phyloP scores from a whole-genome alignment of 2,888 invertebrate genomes.

The Aethes cnicana region DNA sequence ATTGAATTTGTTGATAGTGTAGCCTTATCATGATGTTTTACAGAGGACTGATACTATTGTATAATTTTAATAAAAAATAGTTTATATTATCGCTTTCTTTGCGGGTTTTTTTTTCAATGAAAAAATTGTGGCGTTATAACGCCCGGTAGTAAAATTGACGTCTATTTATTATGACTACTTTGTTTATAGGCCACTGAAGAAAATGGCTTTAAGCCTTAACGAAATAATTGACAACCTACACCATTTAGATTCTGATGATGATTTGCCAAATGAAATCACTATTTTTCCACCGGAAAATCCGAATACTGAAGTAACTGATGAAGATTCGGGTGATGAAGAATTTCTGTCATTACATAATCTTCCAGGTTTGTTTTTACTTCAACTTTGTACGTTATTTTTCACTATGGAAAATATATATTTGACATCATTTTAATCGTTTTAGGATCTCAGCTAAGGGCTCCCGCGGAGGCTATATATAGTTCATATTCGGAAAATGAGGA shows the following conservation, averaged over 20 bases:
- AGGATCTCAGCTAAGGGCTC: not conserved
- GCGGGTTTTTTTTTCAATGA: not conserved
- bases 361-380: not conserved
- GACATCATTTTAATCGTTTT: no score
- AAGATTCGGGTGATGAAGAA: not conserved
- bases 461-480: not conserved
- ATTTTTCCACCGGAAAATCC: not conserved
- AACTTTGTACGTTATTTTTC: not conserved
- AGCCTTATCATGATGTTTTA: not conserved
- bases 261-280: not conserved
- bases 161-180: not conserved
- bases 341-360: not conserved
- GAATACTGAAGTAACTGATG: not conserved
- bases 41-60: no score
- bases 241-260: not conserved
- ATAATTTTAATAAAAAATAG: not conserved
- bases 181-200: not conserved
- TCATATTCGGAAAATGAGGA: slow-evolving; percentile 1
- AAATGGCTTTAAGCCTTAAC: not conserved
- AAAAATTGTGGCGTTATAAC: not conserved
- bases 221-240: not conserved
- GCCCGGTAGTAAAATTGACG: not conserved
- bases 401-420: no score
- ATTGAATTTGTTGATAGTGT: not conserved
- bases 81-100: not conserved